Evolutionary conservation across 2,113 vertebrate species (phyloP).

Genomic region (Athene cunicularia): DNA sequence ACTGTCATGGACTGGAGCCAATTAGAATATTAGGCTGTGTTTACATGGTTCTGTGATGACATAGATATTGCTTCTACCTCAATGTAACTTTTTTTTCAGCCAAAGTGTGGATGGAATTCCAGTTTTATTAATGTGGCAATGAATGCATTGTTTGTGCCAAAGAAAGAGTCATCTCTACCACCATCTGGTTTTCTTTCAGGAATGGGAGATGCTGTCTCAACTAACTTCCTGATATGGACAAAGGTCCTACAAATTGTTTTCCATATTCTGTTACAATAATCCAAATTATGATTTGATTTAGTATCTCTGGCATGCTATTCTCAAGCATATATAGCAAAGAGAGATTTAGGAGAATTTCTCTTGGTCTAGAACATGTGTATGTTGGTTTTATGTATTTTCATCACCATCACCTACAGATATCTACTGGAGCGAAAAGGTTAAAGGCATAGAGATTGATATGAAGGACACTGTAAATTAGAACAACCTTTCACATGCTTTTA

Average conservation of each 20-base stretch:
- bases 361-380: not conserved
- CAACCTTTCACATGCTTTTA: not conserved
- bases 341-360: not conserved
- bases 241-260: not conserved
- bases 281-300: not conserved
- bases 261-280: not conserved
- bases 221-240: not conserved
- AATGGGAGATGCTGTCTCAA: not conserved
- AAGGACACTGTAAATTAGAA: not conserved
- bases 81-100: constrained; percentile 21
- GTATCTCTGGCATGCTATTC: not conserved
- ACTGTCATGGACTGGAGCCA: not conserved
- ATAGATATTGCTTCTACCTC: not conserved
- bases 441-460: not conserved
- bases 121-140: not conserved
- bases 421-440: not conserved
- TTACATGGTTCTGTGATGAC: constrained; percentile 14
- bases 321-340: not conserved
- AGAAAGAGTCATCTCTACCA: not conserved
- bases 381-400: not conserved
- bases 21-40: not conserved
- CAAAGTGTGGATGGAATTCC: not conserved
- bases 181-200: constrained; percentile 12
- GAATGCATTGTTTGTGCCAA: not conserved
- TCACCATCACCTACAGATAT: not conserved